Percentiles rank a stretch among this genome's conserved stretches.
Conservation (phyloP, 2,113 vertebrate species). For the Hoplias malabaricus region DNA sequence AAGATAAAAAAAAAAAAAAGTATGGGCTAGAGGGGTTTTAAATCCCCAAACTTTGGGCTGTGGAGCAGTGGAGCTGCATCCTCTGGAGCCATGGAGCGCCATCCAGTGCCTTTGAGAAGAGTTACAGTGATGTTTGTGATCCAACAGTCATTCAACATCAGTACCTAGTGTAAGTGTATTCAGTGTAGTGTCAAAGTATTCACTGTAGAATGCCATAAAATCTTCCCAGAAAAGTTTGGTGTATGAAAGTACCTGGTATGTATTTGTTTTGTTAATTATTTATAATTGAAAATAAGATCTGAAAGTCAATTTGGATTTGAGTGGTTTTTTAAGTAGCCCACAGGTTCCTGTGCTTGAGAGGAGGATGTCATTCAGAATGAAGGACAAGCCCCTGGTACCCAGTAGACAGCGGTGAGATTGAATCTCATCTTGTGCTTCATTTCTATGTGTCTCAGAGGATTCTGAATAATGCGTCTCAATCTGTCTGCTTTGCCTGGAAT, state of each 20-base stretch:
- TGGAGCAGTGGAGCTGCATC: too few species aligned
- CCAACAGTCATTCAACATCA: too few species aligned
- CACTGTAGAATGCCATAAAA: too few species aligned
- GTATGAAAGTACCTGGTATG: neutral
- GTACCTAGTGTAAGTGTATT: too few species aligned
- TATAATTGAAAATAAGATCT: neutral
- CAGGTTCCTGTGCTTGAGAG: neutral
- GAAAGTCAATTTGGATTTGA: neutral
- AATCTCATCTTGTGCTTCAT: slow-evolving; percentile 31
- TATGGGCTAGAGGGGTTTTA: too few species aligned
- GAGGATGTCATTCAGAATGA: slow-evolving; percentile 19
- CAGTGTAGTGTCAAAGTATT: too few species aligned
- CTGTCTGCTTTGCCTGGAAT: slow-evolving; percentile 24
- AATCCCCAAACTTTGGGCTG: too few species aligned
- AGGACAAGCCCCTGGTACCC: slow-evolving; percentile 19
- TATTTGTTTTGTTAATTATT: neutral
- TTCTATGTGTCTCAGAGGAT: slow-evolving; percentile 18
- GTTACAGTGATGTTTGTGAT: too few species aligned
- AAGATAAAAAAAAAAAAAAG: too few species aligned
- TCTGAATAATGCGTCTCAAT: slow-evolving; percentile 27
- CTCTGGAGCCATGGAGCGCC: too few species aligned
- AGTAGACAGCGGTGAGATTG: slow-evolving; percentile 15
- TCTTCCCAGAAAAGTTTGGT: neutral
- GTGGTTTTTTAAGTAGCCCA: neutral
- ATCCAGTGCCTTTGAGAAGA: too few species aligned